phyloP scores from a whole-genome alignment of 2,113 vertebrate species.

The Xiphophorus maculatus region DNA sequence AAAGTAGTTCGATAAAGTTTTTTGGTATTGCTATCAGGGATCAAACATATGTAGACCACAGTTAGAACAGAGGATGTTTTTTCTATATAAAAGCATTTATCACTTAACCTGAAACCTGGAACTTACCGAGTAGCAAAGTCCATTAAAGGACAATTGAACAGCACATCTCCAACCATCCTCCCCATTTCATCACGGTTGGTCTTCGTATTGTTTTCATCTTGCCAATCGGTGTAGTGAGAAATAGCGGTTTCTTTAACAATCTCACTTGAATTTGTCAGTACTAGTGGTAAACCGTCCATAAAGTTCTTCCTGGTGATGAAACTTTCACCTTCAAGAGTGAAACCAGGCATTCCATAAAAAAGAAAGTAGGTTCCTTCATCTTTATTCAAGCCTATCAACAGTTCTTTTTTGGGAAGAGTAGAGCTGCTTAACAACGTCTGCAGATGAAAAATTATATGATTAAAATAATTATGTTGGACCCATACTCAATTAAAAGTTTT shows the following conservation, averaged over 20 bases:
- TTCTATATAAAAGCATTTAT: not conserved
- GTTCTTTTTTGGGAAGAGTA: slow-evolving; percentile 82
- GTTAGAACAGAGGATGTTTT: no score
- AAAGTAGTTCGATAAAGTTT: no score
- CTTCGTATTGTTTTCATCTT: slow-evolving; percentile 74
- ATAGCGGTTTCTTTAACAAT: slow-evolving; percentile 75
- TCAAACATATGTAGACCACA: no score
- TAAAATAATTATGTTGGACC: not conserved
- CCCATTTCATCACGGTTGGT: slow-evolving; percentile 84
- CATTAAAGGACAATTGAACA: slow-evolving; percentile 82
- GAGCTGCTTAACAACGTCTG: slow-evolving; percentile 73
- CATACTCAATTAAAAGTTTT: no score
- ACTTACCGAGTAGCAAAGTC: slow-evolving; percentile 78
- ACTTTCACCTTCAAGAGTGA: slow-evolving; percentile 78
- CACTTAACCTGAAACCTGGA: not conserved
- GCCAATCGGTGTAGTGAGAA: slow-evolving; percentile 88
- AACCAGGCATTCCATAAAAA: slow-evolving; percentile 83
- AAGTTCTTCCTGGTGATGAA: slow-evolving; percentile 85
- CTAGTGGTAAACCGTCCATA: slow-evolving; percentile 69
- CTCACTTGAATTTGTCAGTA: slow-evolving; percentile 70
- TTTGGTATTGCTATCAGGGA: no score
- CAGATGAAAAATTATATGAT: not conserved
- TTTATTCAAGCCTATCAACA: slow-evolving; percentile 86
- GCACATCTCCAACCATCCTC: slow-evolving; percentile 81
- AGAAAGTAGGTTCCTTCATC: slow-evolving; percentile 86